A percentile compares a stretch with the other conserved stretches of the same genome.
phyloP scores from a whole-genome alignment of 2,888 invertebrate genomes.

The Parelbella ahira region DNA sequence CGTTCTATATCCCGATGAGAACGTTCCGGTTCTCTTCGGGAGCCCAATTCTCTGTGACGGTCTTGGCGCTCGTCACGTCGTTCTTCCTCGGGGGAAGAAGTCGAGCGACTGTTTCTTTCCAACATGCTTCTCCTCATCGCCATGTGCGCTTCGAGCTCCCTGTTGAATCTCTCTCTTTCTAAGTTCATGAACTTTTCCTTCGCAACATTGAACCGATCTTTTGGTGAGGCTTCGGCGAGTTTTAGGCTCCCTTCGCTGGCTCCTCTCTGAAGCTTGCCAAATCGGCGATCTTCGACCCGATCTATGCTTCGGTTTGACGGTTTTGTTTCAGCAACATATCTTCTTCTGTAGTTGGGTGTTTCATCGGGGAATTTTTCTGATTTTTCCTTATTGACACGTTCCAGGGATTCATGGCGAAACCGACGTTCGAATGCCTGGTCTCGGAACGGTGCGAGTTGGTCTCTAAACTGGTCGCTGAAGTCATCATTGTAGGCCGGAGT shows the following conservation, averaged over 20 bases:
- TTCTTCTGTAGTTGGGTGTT: constrained; percentile 62
- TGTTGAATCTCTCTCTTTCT: constrained; percentile 84
- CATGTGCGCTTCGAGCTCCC: constrained; percentile 77
- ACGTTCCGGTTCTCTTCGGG: constrained; percentile 70
- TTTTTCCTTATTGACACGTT: constrained; percentile 59
- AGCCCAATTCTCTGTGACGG: constrained; percentile 62
- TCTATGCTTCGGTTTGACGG: constrained; percentile 70
- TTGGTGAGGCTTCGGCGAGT: constrained; percentile 79
- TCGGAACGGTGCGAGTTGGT: constrained; percentile 64
- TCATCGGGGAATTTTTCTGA: constrained; percentile 61
- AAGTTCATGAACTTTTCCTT: constrained; percentile 92
- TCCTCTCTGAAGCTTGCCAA: constrained; percentile 64
- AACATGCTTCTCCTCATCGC: constrained; percentile 74
- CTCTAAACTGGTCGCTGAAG: constrained; percentile 49
- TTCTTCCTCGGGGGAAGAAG: constrained; percentile 78
- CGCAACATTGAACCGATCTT: constrained; percentile 91
- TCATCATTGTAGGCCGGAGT: constrained; percentile 39
- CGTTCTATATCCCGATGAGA: constrained; percentile 57
- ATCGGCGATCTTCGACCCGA: constrained; percentile 69
- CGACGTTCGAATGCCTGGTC: constrained; percentile 62
- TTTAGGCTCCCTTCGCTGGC: constrained; percentile 72
- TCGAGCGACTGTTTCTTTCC: constrained; percentile 75
- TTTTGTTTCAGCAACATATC: constrained; percentile 73
- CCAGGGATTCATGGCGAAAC: constrained; percentile 69
- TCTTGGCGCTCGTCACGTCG: constrained; percentile 72